Evolutionary conservation across 2,888 invertebrate species (phyloP).

Genomic region (Heliconius hortense): DNA sequence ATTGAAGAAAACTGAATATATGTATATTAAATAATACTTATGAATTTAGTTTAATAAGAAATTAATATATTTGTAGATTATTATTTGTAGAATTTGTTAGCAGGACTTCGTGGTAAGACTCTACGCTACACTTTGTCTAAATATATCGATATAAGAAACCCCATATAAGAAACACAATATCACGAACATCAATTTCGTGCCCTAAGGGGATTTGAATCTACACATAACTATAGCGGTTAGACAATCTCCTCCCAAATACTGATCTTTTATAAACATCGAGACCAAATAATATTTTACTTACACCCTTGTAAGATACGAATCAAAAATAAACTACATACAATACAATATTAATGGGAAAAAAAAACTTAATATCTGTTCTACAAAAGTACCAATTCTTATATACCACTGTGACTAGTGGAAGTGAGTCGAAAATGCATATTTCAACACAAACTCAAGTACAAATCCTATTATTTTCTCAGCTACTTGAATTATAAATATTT

Average conservation of each 20-base stretch:
- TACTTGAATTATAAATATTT: constrained; percentile 26
- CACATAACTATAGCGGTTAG: too few species aligned
- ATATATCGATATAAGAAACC: background rate
- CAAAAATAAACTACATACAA: background rate
- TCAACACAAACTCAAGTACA: background rate
- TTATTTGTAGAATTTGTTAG: background rate
- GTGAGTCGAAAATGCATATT: background rate
- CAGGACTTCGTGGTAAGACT: background rate
- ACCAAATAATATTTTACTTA: background rate
- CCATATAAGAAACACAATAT: background rate
- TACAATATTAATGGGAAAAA: background rate
- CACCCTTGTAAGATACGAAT: background rate
- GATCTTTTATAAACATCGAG: background rate
- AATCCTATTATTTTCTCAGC: constrained; percentile 23
- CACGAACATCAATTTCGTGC: background rate
- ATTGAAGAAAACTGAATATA: too few species aligned
- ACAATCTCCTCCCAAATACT: background rate
- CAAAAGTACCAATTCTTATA: background rate
- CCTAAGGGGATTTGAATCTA: background rate
- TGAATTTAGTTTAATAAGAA: background rate
- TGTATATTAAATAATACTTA: too few species aligned
- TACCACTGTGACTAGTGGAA: background rate
- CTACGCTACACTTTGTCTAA: background rate
- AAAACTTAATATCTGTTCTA: background rate
- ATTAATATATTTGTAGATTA: background rate